Evolutionary conservation across 2,888 invertebrate genomes (phyloP), one percentile per base, ranked within the genome.

Genomic region (Anoncus sp.): DNA sequence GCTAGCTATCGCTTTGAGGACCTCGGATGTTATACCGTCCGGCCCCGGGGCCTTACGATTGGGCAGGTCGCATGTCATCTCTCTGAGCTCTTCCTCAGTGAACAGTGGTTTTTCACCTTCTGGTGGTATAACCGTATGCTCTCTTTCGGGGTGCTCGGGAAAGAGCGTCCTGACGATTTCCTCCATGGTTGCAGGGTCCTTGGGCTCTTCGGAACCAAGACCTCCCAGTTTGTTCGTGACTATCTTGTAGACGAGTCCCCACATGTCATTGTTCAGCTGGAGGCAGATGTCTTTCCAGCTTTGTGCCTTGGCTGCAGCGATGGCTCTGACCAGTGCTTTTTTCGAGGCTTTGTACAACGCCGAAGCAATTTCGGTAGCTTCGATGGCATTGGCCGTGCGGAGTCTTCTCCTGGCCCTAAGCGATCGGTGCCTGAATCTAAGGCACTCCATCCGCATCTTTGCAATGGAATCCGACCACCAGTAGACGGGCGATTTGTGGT

Each of bases 1-100:
- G 2, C n/a, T 35, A 2, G 78, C 72, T 7, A 74, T 40, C 4
- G 18, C 7, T 72, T 82, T 84, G 1, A 85, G 14, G 1, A 69
- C 81, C 53, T 85, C 84, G 1, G 81, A 16, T 6, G 84, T 79
- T 3, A 86, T 80, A 12, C 80, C 79, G 45, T 84, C 85, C 0
- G 81, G 79, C 0, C 84, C 84, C 6, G 84, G 80, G 0, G 84
- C 83, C 49, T 83, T 7, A 10, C 38, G 7, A 2, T 6, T 10
- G 7, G 5, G 5, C 10, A 38, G 38, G 7, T 4, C 10, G 10
- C 7, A 4, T 10, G 38, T 10, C 5, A 10, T 12, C 7, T 38
- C 38, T 38, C 10, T 4, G 12, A 83, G 57, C 35, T 83, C 81
- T 9, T 70, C 76, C 47, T 27, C 20, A 2, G 74, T 81, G 53